Evolutionary conservation across 2,113 vertebrate species (phyloP).

Genomic region (Oriolus oriolus): DNA sequence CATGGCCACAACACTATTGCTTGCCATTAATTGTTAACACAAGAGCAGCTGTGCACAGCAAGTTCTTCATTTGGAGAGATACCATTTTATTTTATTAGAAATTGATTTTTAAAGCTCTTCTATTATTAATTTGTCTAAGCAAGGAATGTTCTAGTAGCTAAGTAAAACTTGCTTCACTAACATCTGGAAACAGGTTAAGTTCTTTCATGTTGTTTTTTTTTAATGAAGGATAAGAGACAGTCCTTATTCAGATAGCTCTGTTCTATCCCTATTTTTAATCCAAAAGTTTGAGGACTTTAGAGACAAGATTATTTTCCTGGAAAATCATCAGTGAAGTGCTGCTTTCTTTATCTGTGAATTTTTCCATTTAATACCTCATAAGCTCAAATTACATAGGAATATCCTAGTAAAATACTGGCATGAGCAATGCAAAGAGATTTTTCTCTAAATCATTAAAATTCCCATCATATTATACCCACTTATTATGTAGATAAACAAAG

Average conservation of each 20-base stretch:
- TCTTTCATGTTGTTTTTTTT: background rate
- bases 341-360: background rate
- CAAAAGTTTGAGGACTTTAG: background rate
- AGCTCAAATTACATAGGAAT: background rate
- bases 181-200: background rate
- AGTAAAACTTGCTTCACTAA: background rate
- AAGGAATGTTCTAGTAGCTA: background rate
- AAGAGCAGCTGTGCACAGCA: constrained; percentile 56
- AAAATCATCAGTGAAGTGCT: background rate
- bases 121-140: constrained; percentile 46
- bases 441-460: background rate
- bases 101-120: constrained; percentile 58
- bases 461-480: background rate
- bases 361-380: background rate
- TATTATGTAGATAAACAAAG: background rate
- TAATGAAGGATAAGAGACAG: background rate
- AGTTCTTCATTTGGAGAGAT: constrained; percentile 16
- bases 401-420: background rate
- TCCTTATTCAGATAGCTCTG: background rate
- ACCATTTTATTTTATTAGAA: constrained; percentile 50
- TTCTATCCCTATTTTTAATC: background rate
- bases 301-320: background rate
- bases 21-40: constrained; percentile 3
- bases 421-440: background rate
- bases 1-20: background rate